A percentile compares a stretch with the other conserved stretches of the same genome.
phyloP scores from a whole-genome alignment of 2,888 invertebrate species.

The Lobophora halterata region DNA sequence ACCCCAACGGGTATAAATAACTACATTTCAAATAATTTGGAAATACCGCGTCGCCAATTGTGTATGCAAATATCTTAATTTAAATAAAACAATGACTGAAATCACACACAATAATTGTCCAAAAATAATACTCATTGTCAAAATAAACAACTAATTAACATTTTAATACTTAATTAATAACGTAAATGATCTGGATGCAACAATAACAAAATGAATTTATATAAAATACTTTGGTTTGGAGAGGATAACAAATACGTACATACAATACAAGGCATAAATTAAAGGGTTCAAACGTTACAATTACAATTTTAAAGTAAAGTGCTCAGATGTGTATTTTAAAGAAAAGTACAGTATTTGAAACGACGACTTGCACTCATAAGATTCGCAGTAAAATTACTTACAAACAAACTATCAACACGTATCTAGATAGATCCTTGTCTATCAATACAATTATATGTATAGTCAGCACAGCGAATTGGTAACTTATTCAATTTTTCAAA shows the following conservation, averaged over 20 bases:
- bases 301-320: conserved; percentile 22
- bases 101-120: conserved; percentile 51
- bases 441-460: no score
- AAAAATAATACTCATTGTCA: conserved; percentile 62
- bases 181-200: conserved; percentile 46
- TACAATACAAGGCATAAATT: conserved; percentile 15
- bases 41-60: conserved; percentile 12
- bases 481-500: no score
- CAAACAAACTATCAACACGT: no score
- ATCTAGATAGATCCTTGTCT: no score
- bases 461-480: no score
- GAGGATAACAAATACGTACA: conserved; percentile 48
- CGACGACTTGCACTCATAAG: conserved; percentile 20
- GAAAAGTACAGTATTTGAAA: conserved; percentile 16
- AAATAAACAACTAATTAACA: conserved; percentile 48
- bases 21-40: conserved; percentile 25
- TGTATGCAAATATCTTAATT: conserved; percentile 22
- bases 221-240: conserved; percentile 69
- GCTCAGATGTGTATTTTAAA: conserved; percentile 19
- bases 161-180: conserved; percentile 48
- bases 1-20: conserved; percentile 25
- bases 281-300: conserved; percentile 17
- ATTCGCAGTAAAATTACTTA: no score
- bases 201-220: conserved; percentile 49
- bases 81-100: conserved; percentile 31